phyloP scores from a whole-genome alignment of 2,113 vertebrate species.

The Loxodonta africana region DNA sequence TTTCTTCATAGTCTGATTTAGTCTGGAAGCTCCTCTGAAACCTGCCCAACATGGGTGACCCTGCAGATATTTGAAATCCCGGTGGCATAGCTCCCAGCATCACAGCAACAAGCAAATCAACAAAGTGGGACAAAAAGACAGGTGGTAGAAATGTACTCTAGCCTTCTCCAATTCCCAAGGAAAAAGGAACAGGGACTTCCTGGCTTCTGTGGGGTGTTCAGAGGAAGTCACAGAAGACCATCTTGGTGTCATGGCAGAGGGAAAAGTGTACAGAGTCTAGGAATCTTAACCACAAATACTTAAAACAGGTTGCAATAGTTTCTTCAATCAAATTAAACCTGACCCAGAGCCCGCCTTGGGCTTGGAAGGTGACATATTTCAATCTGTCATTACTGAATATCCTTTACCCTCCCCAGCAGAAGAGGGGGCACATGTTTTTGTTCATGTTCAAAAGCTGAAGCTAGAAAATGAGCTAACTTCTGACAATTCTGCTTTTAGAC shows the following conservation, averaged over 20 bases:
- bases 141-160: not conserved
- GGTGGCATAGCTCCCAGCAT: too few relatives aligned
- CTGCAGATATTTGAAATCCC: too few relatives aligned
- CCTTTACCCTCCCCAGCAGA: not conserved
- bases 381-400: not conserved
- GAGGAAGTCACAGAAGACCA: not conserved
- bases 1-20: too few relatives aligned
- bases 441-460: not conserved
- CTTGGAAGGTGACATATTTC: not conserved
- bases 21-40: too few relatives aligned
- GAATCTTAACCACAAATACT: not conserved
- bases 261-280: rapidly evolving
- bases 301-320: not conserved
- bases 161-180: not conserved
- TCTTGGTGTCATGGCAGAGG: rapidly evolving
- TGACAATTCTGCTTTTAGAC: not conserved
- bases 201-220: not conserved
- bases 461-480: not conserved
- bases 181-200: not conserved
- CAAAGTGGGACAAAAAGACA: too few relatives aligned
- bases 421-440: not conserved
- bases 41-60: too few relatives aligned
- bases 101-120: too few relatives aligned
- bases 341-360: not conserved
- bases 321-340: not conserved